Conservation (phyloP, 2,113 vertebrate species). For the Osmerus mordax region DNA sequence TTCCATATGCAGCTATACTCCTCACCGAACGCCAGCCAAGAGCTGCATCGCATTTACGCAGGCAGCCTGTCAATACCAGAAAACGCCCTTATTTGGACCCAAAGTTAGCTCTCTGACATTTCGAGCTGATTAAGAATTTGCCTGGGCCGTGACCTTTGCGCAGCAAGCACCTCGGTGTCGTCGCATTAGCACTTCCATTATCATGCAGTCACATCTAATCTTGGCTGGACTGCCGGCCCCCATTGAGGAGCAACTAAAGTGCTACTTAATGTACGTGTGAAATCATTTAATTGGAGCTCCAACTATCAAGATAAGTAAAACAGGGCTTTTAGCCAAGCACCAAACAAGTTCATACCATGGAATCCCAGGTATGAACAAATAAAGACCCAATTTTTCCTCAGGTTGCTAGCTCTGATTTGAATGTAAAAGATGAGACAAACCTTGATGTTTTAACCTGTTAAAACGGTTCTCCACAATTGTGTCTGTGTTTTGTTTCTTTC, state of each 20-base stretch:
- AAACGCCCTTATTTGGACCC: slow-evolving; percentile 56
- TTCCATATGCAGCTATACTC: not conserved
- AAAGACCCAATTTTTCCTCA: slow-evolving; percentile 11
- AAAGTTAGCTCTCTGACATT: slow-evolving; percentile 67
- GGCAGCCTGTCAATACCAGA: slow-evolving; percentile 40
- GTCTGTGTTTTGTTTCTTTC: no score
- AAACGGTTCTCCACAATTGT: no score
- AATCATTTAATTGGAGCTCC: slow-evolving; percentile 47
- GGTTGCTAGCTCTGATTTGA: no score
- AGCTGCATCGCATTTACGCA: slow-evolving; percentile 23
- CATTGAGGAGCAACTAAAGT: slow-evolving; percentile 42
- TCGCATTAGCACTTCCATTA: slow-evolving; percentile 69
- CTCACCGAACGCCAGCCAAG: slow-evolving; percentile 22
- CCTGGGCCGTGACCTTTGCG: slow-evolving; percentile 62
- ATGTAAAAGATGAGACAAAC: no score
- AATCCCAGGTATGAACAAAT: slow-evolving; percentile 32
- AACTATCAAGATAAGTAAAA: slow-evolving; percentile 32
- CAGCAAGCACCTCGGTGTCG: slow-evolving; percentile 54
- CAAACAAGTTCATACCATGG: slow-evolving; percentile 44
- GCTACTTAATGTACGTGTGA: slow-evolving; percentile 50
- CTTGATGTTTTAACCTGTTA: no score
- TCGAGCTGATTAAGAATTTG: slow-evolving; percentile 70
- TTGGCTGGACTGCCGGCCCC: slow-evolving; percentile 48
- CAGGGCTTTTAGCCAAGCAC: slow-evolving; percentile 34
- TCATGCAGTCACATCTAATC: slow-evolving; percentile 72